phyloP scores from a whole-genome alignment of 2,888 invertebrate genomes.

The Eubasilissa splendida region DNA sequence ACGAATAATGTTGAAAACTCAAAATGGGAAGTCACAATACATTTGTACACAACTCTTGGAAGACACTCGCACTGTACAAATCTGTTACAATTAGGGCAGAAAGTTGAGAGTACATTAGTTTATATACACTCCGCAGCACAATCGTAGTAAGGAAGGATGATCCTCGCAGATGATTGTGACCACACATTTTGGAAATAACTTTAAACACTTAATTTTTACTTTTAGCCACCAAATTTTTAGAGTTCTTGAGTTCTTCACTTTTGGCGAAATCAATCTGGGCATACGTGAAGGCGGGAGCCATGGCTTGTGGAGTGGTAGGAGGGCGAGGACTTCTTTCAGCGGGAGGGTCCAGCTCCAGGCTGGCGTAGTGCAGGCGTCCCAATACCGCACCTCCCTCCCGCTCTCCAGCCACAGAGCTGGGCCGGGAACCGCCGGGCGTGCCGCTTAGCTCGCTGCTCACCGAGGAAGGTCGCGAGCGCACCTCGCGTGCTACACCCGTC shows the following conservation, averaged over 20 bases:
- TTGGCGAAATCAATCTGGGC: slow-evolving; percentile 87
- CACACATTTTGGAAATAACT: slow-evolving; percentile 1
- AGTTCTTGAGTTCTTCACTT: slow-evolving; percentile 70
- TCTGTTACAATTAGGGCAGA: neutral
- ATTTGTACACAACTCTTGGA: slow-evolving; percentile 14
- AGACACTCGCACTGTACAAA: slow-evolving; percentile 33
- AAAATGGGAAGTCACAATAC: slow-evolving; percentile 14
- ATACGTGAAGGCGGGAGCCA: slow-evolving; percentile 74
- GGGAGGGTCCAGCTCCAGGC: slow-evolving; percentile 71
- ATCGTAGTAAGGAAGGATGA: neutral
- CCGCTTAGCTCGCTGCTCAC: slow-evolving; percentile 53
- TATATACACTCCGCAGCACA: too few species aligned
- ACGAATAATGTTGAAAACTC: too few species aligned
- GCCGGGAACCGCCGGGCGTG: slow-evolving; percentile 48
- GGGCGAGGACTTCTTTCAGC: slow-evolving; percentile 63
- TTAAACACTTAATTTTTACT: slow-evolving; percentile 52
- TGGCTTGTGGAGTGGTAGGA: slow-evolving; percentile 65
- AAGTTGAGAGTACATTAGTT: too few species aligned
- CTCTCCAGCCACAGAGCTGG: slow-evolving; percentile 52
- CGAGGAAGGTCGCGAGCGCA: slow-evolving; percentile 51
- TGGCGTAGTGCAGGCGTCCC: slow-evolving; percentile 69
- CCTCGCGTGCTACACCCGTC: slow-evolving; percentile 7
- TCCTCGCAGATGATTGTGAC: neutral
- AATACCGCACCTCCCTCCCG: slow-evolving; percentile 61
- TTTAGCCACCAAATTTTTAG: slow-evolving; percentile 58